These are phyloP conservation scores for Drosophila ananassae DNA, from an alignment of 1,140 invertebrate species.

Conservation along the genomic window DNA sequence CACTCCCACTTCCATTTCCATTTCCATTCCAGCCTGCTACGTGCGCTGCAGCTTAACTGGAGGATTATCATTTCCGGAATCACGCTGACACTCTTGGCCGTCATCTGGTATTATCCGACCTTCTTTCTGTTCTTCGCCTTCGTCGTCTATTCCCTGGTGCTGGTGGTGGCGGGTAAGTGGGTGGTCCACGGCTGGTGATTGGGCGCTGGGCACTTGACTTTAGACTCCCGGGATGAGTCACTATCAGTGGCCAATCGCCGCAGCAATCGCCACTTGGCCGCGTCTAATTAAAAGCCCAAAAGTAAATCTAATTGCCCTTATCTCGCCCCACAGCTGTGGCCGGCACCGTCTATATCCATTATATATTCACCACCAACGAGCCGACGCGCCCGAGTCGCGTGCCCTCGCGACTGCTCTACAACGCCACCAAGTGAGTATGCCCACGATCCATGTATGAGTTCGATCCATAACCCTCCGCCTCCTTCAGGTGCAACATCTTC, in stretches of 20 bases:
- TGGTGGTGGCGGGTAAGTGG: conserved; percentile 76
- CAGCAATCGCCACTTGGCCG: conserved; percentile 16
- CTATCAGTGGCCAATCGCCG: conserved; percentile 1
- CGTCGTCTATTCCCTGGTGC: conserved; percentile 74
- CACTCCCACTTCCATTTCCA: neutral
- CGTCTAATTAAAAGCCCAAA: conserved; percentile 48
- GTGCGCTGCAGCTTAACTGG: conserved; percentile 80
- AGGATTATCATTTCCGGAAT: conserved; percentile 75
- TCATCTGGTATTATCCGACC: conserved; percentile 83
- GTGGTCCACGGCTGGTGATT: neutral
- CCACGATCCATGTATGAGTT: neutral
- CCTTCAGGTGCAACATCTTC: conserved; percentile 73
- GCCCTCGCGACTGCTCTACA: conserved; percentile 77
- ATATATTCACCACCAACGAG: conserved; percentile 80
- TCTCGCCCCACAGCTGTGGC: conserved; percentile 69
- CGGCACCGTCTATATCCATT: conserved; percentile 79
- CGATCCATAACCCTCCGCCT: neutral
- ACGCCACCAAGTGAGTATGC: conserved; percentile 80
- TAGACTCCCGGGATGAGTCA: conserved; percentile 19
- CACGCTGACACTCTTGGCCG: conserved; percentile 73
- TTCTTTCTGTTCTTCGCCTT: conserved; percentile 83
- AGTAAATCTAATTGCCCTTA: conserved; percentile 44
- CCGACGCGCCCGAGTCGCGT: conserved; percentile 69
- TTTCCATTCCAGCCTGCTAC: conserved; percentile 50
- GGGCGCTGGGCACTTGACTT: neutral